phyloP scores from a whole-genome alignment of 2,113 vertebrate species.

The Zingel zingel region DNA sequence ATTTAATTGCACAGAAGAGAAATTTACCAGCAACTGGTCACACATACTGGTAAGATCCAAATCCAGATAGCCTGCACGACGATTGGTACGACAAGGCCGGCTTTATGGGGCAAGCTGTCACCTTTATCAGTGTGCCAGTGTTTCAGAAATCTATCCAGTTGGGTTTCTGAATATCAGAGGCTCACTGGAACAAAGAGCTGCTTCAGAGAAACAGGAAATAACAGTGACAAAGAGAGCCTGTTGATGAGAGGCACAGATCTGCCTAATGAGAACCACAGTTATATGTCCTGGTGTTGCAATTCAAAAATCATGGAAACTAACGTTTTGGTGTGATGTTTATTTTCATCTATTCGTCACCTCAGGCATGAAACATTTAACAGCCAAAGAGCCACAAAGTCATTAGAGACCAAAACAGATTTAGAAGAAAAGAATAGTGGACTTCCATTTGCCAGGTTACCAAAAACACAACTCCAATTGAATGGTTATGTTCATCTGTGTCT shows the following conservation, averaged over 20 bases:
- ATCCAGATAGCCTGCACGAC: slow-evolving; percentile 1
- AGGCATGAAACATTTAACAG: neutral
- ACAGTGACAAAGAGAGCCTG: slow-evolving; percentile 75
- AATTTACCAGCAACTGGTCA: neutral
- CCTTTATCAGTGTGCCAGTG: slow-evolving; percentile 69
- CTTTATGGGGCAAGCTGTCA: slow-evolving; percentile 71
- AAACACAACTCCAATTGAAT: neutral
- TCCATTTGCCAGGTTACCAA: neutral
- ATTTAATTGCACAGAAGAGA: neutral
- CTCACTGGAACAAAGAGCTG: slow-evolving; percentile 73
- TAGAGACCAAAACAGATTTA: neutral
- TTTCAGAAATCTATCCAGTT: slow-evolving; percentile 71
- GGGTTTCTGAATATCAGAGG: slow-evolving; percentile 77
- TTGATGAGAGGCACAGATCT: slow-evolving; percentile 71
- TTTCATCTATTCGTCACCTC: neutral
- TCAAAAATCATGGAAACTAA: slow-evolving; percentile 48
- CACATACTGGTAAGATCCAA: neutral
- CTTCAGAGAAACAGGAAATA: slow-evolving; percentile 79
- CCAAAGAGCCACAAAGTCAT: neutral
- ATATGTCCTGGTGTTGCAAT: slow-evolving; percentile 29
- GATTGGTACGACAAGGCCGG: slow-evolving; percentile 56
- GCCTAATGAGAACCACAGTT: slow-evolving; percentile 64
- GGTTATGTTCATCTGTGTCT: neutral
- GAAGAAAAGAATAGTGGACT: neutral
- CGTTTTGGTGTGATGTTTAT: neutral